A percentile compares a stretch with the other conserved stretches of the same genome.
Evolutionary conservation across 1,140 invertebrate species (phyloP).

Genomic region (Achatina immaculata): DNA sequence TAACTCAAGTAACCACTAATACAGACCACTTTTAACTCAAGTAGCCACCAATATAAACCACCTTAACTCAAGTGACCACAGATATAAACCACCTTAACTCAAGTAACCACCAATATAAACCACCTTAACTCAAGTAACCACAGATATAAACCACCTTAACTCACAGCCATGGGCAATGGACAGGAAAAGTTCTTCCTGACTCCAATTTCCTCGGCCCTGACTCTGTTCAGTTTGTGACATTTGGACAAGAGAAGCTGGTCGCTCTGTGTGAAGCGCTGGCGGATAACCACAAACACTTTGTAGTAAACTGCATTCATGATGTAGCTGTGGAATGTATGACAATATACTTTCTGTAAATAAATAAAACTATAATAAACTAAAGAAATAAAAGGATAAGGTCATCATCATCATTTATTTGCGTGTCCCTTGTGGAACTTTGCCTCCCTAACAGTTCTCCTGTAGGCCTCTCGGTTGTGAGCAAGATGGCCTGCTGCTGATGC

Average conservation of each 20-base stretch:
- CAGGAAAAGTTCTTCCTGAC: constrained; percentile 54
- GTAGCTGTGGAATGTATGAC: constrained; percentile 49
- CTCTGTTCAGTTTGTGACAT: constrained; percentile 48
- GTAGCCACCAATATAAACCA: too few species aligned
- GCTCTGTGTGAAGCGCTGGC: constrained; percentile 44
- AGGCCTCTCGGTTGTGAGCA: too few species aligned
- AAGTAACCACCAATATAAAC: too few species aligned
- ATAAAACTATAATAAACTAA: neutral
- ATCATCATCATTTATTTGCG: too few species aligned
- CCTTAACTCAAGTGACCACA: too few species aligned
- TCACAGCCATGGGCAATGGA: constrained; percentile 57
- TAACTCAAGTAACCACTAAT: too few species aligned
- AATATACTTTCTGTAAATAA: neutral
- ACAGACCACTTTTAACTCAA: too few species aligned
- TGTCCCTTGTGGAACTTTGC: too few species aligned
- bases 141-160: constrained; percentile 38
- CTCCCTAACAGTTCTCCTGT: too few species aligned
- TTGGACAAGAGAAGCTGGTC: constrained; percentile 51
- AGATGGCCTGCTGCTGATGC: too few species aligned
- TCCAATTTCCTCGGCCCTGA: constrained; percentile 52
- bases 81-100: neutral
- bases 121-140: neutral
- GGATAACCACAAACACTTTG: constrained; percentile 59
- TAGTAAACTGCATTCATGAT: constrained; percentile 53
- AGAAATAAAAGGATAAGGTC: constrained; percentile 38